These are phyloP conservation scores for Mongoloraphidia duomilia DNA, from an alignment of 2,888 invertebrate species.

Conservation along the genomic window DNA sequence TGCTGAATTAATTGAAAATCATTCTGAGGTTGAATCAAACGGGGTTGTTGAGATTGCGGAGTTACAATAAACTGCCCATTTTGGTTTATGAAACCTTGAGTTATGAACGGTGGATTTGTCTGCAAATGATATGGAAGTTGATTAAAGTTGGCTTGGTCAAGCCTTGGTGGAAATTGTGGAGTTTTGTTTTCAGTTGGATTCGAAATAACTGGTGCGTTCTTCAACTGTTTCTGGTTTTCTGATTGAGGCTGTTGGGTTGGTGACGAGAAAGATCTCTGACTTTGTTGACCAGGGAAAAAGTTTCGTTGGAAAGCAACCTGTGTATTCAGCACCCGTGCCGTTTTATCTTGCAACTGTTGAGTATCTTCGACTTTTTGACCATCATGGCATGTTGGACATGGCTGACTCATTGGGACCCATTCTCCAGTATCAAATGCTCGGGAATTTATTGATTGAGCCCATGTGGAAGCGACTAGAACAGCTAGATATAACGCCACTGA, in stretches of 20 bases:
- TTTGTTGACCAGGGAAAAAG: constrained; percentile 3
- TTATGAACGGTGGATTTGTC: constrained; percentile 20
- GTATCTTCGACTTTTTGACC: constrained; percentile 8
- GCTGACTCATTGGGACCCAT: constrained; percentile 38
- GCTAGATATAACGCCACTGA: not conserved
- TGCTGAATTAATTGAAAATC: constrained; percentile 6
- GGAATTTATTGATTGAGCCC: constrained; percentile 7
- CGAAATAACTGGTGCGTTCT: constrained; percentile 11
- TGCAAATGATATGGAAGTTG: constrained; percentile 19
- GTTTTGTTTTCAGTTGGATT: constrained; percentile 22
- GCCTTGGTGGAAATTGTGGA: constrained; percentile 21
- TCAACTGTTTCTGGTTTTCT: constrained; percentile 15
- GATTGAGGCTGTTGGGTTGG: constrained; percentile 8
- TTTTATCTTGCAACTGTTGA: constrained; percentile 16
- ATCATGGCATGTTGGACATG: constrained; percentile 23
- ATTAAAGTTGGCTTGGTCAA: constrained; percentile 21
- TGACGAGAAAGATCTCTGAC: constrained; percentile 16
- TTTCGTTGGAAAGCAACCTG: constrained; percentile 11
- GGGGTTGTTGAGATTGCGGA: constrained; percentile 15
- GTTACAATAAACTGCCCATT: constrained; percentile 5
- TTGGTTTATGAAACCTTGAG: constrained; percentile 7
- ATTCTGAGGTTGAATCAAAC: constrained; percentile 6
- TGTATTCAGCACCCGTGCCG: constrained; percentile 24
- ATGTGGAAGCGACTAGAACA: not conserved
- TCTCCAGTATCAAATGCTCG: constrained; percentile 29